Percentiles rank a stretch among this genome's conserved stretches.
Conservation (phyloP, 2,888 invertebrate genomes). For the Aproaerema taeniolella region DNA sequence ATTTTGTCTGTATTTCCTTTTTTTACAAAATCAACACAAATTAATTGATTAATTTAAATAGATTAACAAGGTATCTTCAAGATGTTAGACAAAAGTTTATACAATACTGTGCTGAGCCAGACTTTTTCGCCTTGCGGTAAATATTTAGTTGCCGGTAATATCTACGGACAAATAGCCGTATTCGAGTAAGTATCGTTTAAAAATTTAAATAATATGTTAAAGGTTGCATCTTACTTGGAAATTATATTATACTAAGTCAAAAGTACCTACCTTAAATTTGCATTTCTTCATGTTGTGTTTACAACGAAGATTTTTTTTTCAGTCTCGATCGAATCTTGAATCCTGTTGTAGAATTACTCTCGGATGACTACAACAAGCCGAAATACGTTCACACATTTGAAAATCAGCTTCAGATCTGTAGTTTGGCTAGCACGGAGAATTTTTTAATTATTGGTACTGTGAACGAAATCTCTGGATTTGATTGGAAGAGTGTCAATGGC, state of each 20-base stretch:
- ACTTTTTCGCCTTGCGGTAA: constrained; percentile 90
- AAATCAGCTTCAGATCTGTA: constrained; percentile 81
- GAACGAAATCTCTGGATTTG: constrained; percentile 86
- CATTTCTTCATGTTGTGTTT: not conserved
- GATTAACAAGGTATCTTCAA: too few relatives aligned
- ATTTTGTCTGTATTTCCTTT: too few relatives aligned
- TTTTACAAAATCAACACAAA: too few relatives aligned
- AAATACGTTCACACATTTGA: constrained; percentile 78
- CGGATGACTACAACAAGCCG: constrained; percentile 77
- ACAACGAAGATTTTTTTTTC: constrained; percentile 33
- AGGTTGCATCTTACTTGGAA: not conserved
- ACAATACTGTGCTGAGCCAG: constrained; percentile 90
- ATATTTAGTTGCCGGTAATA: constrained; percentile 88
- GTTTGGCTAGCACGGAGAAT: constrained; percentile 80
- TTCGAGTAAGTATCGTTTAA: constrained; percentile 83
- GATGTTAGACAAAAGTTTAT: constrained; percentile 80
- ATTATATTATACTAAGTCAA: too few relatives aligned
- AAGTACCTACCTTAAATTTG: not conserved
- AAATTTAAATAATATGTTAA: not conserved
- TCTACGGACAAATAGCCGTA: constrained; percentile 89
- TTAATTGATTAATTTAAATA: too few relatives aligned
- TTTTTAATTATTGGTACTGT: constrained; percentile 86
- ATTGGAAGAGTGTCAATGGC: constrained; percentile 82
- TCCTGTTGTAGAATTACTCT: constrained; percentile 73
- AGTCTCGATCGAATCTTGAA: constrained; percentile 80